Percentiles rank a stretch among this genome's conserved stretches.
These are phyloP conservation scores for Pantherophis guttatus DNA, from an alignment of 2,113 vertebrate species.

Conservation along the genomic window DNA sequence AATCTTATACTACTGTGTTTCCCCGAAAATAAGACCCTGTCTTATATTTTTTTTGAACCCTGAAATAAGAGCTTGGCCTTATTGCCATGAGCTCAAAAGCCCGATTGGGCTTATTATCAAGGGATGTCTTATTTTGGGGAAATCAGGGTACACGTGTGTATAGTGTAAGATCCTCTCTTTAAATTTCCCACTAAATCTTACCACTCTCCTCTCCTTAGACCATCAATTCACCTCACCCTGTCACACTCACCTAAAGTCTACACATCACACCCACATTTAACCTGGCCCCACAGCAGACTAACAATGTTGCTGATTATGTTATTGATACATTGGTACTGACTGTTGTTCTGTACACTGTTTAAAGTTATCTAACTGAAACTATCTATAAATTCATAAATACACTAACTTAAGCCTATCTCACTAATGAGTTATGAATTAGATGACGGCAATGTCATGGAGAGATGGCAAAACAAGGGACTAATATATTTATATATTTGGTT, in stretches of 20 bases:
- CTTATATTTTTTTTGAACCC: too few relatives aligned
- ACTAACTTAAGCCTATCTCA: background rate
- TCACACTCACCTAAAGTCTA: background rate
- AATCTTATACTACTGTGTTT: too few relatives aligned
- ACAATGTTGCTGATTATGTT: background rate
- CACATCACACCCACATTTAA: background rate
- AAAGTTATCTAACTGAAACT: background rate
- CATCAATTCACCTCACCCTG: background rate
- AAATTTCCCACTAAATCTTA: background rate
- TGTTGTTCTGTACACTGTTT: background rate
- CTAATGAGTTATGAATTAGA: background rate
- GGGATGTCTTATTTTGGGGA: too few relatives aligned
- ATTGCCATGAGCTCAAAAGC: too few relatives aligned
- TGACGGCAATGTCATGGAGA: background rate
- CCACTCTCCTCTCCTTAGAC: background rate
- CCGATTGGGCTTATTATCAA: too few relatives aligned
- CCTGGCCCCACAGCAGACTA: background rate
- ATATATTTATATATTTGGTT: background rate
- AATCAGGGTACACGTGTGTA: background rate
- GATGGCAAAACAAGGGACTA: background rate
- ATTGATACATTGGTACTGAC: background rate
- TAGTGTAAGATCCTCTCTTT: background rate
- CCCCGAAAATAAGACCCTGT: too few relatives aligned
- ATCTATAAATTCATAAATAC: background rate
- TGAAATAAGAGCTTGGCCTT: too few relatives aligned